These are phyloP conservation scores for Calameuta pallipes DNA, from an alignment of 2,888 invertebrate species.

Conservation along the genomic window DNA sequence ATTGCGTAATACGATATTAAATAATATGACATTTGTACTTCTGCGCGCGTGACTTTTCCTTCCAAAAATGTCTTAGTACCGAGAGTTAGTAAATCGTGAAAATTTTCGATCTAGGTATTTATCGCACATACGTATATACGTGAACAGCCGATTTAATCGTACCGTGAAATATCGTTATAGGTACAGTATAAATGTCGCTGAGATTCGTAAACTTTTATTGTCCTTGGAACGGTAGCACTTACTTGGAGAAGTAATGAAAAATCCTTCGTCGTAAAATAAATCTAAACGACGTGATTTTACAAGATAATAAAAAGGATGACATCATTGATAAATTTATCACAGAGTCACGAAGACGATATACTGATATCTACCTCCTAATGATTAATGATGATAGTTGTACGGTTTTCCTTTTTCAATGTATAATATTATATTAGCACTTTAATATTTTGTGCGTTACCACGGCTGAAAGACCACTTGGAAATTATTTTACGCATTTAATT, in stretches of 20 bases:
- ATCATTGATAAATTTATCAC: no score
- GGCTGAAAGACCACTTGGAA: background rate
- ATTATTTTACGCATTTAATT: background rate
- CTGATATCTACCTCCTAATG: no score
- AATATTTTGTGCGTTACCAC: background rate
- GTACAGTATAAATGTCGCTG: background rate
- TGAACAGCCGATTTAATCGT: background rate
- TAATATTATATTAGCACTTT: no score
- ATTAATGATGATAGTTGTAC: no score
- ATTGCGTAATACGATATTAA: background rate
- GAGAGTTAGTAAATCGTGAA: background rate
- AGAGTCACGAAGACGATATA: no score
- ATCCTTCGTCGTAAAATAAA: background rate
- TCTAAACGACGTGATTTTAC: background rate
- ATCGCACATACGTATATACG: background rate
- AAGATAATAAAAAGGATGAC: background rate
- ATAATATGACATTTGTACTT: background rate
- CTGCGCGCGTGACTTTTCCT: background rate
- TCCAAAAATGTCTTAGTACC: background rate
- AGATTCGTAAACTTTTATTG: background rate
- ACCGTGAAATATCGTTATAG: background rate
- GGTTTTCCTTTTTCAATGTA: no score
- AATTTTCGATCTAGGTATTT: background rate
- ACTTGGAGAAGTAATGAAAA: background rate
- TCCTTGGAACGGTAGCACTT: background rate